These are phyloP conservation scores for Enteromius fasciolatus DNA, from an alignment of 2,797 vertebrate species.

Conservation along the genomic window DNA sequence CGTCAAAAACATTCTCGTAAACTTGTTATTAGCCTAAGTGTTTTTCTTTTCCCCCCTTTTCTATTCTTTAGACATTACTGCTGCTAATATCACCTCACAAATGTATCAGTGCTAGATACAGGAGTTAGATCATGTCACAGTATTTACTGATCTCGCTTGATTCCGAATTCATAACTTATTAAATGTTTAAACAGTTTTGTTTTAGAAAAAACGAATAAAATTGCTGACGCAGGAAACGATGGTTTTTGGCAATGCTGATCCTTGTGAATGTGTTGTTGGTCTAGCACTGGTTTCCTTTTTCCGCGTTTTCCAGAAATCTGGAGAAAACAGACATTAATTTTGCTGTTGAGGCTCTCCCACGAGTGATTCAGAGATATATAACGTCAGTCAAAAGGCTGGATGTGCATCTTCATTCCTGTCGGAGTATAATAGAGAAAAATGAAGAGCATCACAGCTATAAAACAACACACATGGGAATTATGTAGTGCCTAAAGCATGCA, in stretches of 20 bases:
- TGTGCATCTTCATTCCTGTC: not conserved
- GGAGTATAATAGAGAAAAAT: not conserved
- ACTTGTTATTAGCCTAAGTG: too few species aligned
- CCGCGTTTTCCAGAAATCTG: not conserved
- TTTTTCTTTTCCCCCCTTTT: too few species aligned
- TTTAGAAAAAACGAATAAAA: not conserved
- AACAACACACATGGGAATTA: not conserved
- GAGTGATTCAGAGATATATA: not conserved
- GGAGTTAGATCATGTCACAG: not conserved
- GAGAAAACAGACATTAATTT: not conserved
- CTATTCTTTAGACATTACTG: not conserved
- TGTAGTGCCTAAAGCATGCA: not conserved
- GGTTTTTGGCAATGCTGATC: constrained; percentile 10
- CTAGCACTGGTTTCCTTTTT: not conserved
- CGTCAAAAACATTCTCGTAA: not conserved
- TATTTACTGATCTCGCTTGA: not conserved
- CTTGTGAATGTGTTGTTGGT: constrained; percentile 10
- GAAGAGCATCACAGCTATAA: not conserved
- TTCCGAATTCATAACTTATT: not conserved
- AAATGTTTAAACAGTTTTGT: not conserved
- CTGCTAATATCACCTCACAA: not conserved
- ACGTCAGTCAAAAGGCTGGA: not conserved
- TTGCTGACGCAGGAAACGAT: constrained; percentile 14
- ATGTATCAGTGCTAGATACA: not conserved
- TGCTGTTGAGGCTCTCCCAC: not conserved